Evolutionary conservation across 2,888 invertebrate species (phyloP), one percentile per base, ranked within the genome.

Genomic region (Trichacis sp.): DNA sequence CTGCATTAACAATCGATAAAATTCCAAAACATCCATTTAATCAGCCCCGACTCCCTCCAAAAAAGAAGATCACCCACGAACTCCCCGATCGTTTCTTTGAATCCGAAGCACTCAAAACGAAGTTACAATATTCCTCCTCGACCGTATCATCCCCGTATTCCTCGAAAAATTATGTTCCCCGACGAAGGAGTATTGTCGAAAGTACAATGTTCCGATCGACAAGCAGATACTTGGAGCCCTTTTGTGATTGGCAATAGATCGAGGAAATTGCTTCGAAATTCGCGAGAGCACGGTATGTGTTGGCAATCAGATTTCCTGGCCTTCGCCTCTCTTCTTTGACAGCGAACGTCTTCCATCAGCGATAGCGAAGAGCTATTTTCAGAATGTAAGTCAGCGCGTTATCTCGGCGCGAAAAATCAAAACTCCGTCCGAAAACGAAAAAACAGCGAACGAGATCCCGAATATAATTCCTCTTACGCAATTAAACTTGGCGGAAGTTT

Each of bases 211-310:
- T 71, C 64, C 64, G 69, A 71, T 68, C 73, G 74, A 73, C 75
- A 73, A 72, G 60, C 69, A 72, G 71, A 76, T 76, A 79, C 76
- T 75, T 76, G 71, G 68, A 73, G 68, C 72, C 73, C 75, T 78
- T n/a, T 78, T 75, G 73, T 73, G 78, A 80, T 79, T 79, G 80
- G 73, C 78, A 79, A 78, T 80, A 79, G 76, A 78, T 65, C 75
- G 74, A 75, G 77, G 75, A 80, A 80, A 80, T 80, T 80, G 80
- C 75, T 74, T 77, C 72, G 78, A 78, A 78, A 79, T 79, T 79
- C 77, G 75, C 66, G 73, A 69, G 72, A 73, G 73, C 72, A 73
- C 75, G 75, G 75, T 78, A 80, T 77, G 77, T 80, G 80, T 80
- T 77, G 80, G 77, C 78, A 79, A 80, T 80, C 78, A 80, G 77